Evolutionary conservation across 2,888 invertebrate species (phyloP), one percentile per base, ranked within the genome.

Genomic region (Cecidostiba fungosa): DNA sequence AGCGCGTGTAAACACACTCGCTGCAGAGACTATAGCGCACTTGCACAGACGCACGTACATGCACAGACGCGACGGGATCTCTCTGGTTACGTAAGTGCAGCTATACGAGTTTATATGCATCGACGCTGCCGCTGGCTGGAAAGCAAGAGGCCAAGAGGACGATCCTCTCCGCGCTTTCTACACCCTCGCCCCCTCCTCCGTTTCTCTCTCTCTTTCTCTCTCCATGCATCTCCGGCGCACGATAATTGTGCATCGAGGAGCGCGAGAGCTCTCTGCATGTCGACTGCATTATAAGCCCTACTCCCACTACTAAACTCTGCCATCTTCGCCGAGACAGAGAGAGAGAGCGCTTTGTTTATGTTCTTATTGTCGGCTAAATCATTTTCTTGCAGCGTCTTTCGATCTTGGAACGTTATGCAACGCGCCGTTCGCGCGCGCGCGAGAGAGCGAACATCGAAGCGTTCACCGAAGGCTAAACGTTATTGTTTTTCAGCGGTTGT

Each of bases 131-230:
- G 47, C 73, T 32, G 80, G 77, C 54, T 92, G 91, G 92, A 92
- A 93, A 92, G 91, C 92, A 92, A 92, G 73, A 92, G 93, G 92
- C 92, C 92, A 92, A 85, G 92, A 92, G 91, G 92, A 92, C 92
- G 92, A 91, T 92, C 92, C 91, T 91, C 88, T 87, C 87, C 81
- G 80, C 89, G 92, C 92, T 93, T 92, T 93, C 92, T 93, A 92
- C 91, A 81, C 78, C 91, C 92, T 91, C 91, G 90, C 91, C 91
- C 90, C 54, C 54, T 23, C n/a, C 54, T 23, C n/a, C n/a, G 23
- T 70, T 82, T 43, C 78, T 36, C 50, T 69, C 78, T 66, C 32
- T 66, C 32, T n/a, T n/a, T n/a, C n/a, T 1, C 70, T 36, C 12
- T 16, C 32, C 66, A 10, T 23, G 50, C 32, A 66, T 23, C 59